Conservation (phyloP, 2,113 vertebrate genomes). For the Ageneiosus marmoratus region DNA sequence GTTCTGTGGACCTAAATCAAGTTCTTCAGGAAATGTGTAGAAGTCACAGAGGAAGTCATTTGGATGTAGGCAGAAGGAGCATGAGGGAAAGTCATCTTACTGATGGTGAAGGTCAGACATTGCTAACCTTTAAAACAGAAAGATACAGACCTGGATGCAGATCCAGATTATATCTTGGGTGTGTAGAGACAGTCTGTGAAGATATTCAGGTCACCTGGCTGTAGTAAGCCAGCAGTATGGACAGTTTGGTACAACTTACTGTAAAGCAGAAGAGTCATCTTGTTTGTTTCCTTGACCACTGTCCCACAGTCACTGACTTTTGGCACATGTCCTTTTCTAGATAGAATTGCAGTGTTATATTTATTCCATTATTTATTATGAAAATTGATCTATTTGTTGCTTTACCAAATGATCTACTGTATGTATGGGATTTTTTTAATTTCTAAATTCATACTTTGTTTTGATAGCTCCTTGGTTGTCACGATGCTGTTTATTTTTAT, state of each 20-base stretch:
- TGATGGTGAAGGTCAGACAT: constrained; percentile 65
- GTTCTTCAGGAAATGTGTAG: background rate
- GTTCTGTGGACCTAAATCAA: background rate
- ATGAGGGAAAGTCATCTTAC: constrained; percentile 56
- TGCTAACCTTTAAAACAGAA: constrained; percentile 31
- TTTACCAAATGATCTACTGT: background rate
- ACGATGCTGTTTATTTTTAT: background rate
- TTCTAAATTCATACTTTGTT: background rate
- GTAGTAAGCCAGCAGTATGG: background rate
- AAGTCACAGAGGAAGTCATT: background rate
- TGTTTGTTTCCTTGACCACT: background rate
- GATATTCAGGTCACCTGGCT: background rate
- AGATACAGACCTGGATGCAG: background rate
- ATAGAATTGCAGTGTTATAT: background rate
- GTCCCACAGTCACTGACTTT: background rate
- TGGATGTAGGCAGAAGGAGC: constrained; percentile 62
- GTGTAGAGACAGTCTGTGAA: background rate
- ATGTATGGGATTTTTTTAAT: background rate
- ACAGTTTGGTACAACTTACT: background rate
- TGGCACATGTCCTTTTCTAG: background rate
- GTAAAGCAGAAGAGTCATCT: background rate
- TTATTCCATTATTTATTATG: background rate
- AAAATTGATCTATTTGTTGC: background rate
- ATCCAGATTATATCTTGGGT: background rate
- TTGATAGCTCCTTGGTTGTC: background rate